Conservation (phyloP, 2,797 vertebrate genomes). For the Podarcis siculus region DNA sequence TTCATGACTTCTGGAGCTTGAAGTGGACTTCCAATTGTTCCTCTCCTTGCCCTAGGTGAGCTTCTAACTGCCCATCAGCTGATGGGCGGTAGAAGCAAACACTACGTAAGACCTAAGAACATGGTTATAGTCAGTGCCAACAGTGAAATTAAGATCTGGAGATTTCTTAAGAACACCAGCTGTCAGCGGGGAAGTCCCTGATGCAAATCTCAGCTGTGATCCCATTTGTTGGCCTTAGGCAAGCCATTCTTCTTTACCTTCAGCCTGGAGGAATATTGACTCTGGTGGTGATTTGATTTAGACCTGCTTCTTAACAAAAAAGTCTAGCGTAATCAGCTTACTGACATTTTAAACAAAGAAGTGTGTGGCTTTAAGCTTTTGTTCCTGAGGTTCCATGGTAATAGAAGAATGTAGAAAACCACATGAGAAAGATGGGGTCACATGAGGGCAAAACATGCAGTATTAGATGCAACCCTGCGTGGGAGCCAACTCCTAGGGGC, state of each 20-base stretch:
- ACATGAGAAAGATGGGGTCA: background rate
- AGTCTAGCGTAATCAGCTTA: background rate
- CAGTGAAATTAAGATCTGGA: background rate
- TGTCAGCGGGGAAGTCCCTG: background rate
- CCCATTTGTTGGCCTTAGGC: background rate
- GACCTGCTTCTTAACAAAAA: background rate
- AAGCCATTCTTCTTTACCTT: background rate
- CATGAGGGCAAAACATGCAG: background rate
- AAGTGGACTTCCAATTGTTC: no score
- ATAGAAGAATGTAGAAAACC: background rate
- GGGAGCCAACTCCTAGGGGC: no score
- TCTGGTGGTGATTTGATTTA: background rate
- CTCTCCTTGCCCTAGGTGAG: no score
- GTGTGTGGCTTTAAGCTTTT: background rate
- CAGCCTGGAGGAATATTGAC: background rate
- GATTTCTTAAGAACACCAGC: background rate
- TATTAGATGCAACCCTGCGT: background rate
- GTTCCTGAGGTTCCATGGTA: background rate
- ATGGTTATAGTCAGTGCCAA: no score
- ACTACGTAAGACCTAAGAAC: no score
- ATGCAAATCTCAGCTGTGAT: background rate
- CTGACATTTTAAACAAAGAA: background rate
- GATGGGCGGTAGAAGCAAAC: no score
- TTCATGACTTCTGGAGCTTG: no score
- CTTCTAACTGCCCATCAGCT: no score